A percentile compares a stretch with the other conserved stretches of the same genome.
phyloP scores from a whole-genome alignment of 2,797 vertebrate species.

The Pipistrellus pipistrellus region DNA sequence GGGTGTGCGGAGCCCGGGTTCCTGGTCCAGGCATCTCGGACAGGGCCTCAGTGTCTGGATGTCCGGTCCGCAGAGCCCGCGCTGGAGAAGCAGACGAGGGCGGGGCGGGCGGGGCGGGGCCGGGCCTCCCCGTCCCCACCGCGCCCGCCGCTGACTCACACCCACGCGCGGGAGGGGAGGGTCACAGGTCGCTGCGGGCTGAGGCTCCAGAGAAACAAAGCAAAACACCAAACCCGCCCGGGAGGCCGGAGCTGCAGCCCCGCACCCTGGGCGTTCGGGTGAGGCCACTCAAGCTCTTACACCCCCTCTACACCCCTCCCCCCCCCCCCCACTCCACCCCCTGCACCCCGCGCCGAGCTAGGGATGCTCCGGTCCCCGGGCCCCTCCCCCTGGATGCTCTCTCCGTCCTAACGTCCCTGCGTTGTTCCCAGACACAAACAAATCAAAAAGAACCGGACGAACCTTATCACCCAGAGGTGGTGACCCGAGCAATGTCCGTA shows the following conservation, averaged over 20 bases:
- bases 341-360: too few relatives aligned
- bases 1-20: not conserved
- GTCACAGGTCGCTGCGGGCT: not conserved
- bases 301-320: accelerated
- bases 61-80: too few relatives aligned
- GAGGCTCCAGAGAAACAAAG: not conserved
- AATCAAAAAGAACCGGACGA: not conserved
- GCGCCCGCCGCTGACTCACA: not conserved
- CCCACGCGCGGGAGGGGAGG: too few relatives aligned
- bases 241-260: not conserved
- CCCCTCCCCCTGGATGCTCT: not conserved
- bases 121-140: not conserved
- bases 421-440: not conserved
- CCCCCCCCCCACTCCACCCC: accelerated
- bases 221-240: not conserved
- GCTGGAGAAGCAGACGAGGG: not conserved
- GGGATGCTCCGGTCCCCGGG: not conserved
- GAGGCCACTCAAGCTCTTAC: not conserved
- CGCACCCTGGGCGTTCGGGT: not conserved
- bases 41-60: too few relatives aligned
- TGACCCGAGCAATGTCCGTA: too few relatives aligned
- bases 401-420: not conserved
- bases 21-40: not conserved
- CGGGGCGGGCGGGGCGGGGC: not conserved
- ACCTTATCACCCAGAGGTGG: not conserved